Evolutionary conservation across 2,888 invertebrate genomes (phyloP).

Genomic region (Autographa gamma): DNA sequence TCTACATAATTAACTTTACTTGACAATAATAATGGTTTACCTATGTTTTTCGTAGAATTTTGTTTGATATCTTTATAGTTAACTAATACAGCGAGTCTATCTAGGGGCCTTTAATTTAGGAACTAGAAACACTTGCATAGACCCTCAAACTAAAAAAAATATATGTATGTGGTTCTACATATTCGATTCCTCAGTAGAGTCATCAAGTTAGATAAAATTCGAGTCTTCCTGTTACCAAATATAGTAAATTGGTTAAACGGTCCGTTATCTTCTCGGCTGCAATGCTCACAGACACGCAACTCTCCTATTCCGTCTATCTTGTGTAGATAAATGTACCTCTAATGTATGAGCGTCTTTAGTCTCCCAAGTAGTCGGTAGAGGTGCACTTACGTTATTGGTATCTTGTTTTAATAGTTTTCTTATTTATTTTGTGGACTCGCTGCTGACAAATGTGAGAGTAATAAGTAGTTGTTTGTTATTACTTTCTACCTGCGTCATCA

Average conservation of each 20-base stretch:
- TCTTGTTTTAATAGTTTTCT: not conserved
- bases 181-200: slow-evolving; percentile 33
- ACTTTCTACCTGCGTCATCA: not conserved
- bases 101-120: no score
- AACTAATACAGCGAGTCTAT: no score
- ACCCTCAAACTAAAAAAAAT: no score
- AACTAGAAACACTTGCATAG: no score
- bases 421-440: not conserved
- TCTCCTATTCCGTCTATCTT: slow-evolving; percentile 18
- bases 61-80: no score
- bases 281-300: slow-evolving; percentile 10
- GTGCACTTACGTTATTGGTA: not conserved
- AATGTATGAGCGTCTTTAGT: not conserved
- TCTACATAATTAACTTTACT: not conserved
- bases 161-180: no score
- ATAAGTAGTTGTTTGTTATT: slow-evolving; percentile 4
- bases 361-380: not conserved
- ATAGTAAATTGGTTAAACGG: slow-evolving; percentile 69
- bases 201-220: slow-evolving; percentile 37
- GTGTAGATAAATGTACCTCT: slow-evolving; percentile 14
- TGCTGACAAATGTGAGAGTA: not conserved
- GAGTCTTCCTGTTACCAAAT: slow-evolving; percentile 40
- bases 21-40: not conserved
- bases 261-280: slow-evolving; percentile 59
- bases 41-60: no score